These are phyloP conservation scores for Cephalopachus bancanus DNA, from an alignment of 2,797 vertebrate species.

Conservation along the genomic window DNA sequence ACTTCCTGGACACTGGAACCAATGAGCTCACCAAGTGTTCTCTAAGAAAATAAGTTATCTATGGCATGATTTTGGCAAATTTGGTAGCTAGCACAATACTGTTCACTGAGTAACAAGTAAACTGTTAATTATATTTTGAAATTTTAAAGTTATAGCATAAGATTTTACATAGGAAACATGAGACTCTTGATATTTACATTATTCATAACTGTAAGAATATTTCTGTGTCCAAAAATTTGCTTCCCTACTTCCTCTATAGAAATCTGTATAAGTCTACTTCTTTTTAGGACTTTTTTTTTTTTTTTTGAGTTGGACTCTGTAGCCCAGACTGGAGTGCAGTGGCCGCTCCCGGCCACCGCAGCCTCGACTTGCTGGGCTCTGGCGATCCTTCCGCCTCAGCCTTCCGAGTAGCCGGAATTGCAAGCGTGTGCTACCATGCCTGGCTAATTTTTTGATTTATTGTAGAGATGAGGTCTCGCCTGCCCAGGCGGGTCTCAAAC, in stretches of 20 bases:
- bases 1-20: background rate
- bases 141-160: slow-evolving; percentile 7
- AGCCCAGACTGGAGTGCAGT: no score
- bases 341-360: no score
- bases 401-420: no score
- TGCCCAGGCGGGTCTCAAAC: no score
- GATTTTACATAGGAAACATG: background rate
- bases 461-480: no score
- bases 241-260: slow-evolving; percentile 6
- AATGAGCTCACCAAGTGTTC: background rate
- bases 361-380: no score
- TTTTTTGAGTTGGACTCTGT: background rate
- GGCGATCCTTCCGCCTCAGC: no score
- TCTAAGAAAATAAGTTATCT: background rate
- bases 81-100: background rate
- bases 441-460: no score
- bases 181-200: background rate
- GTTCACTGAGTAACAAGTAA: background rate
- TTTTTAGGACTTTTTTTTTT: background rate
- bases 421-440: no score
- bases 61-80: background rate
- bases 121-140: background rate
- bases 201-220: slow-evolving; percentile 13
- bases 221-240: slow-evolving; percentile 3
- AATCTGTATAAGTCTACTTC: slow-evolving; percentile 2